Percentiles rank a stretch among this genome's conserved stretches.
Conservation (phyloP, 2,888 invertebrate species). For the Eupithecia insigniata region DNA sequence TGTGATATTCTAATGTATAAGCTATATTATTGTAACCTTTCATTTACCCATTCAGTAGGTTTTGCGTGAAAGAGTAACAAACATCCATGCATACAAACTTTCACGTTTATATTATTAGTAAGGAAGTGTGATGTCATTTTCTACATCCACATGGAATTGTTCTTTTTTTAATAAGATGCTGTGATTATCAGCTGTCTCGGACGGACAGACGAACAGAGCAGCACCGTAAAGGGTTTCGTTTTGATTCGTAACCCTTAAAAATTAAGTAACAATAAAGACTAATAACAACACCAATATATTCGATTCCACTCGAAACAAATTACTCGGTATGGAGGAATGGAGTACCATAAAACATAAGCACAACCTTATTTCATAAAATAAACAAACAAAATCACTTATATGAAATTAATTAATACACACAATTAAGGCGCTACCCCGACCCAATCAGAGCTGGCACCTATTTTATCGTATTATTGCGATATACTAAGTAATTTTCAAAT, state of each 20-base stretch:
- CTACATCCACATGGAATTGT: neutral
- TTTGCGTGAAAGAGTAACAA: no score
- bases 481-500: no score
- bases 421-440: no score
- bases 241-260: neutral
- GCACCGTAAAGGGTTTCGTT: neutral
- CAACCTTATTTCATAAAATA: constrained; percentile 6
- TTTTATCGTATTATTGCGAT: no score
- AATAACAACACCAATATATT: neutral
- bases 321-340: neutral
- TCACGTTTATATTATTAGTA: neutral
- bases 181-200: neutral
- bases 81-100: no score
- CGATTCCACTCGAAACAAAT: neutral
- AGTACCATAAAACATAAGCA: neutral
- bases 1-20: no score
- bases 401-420: neutral
- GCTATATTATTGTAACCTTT: no score
- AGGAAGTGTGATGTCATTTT: neutral
- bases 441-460: no score
- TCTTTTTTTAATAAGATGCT: neutral
- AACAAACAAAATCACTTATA: neutral
- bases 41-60: no score
- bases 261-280: neutral
- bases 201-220: neutral